Evolutionary conservation across 1,140 invertebrate genomes (phyloP).

Genomic region (Plutomurus gul): DNA sequence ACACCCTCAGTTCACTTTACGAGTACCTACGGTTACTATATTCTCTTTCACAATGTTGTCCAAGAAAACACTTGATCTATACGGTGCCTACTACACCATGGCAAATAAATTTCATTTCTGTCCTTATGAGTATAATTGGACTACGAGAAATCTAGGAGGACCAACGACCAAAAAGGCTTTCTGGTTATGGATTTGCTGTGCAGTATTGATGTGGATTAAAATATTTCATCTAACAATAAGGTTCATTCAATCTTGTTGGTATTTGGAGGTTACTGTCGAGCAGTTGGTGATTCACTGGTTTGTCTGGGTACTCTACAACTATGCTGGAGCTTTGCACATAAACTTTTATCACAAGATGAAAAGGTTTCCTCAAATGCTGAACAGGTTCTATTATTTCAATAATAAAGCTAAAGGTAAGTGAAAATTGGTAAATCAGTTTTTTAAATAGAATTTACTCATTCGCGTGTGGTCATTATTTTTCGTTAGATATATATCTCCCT

Average conservation of each 20-base stretch:
- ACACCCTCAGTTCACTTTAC: neutral
- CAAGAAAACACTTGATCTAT: neutral
- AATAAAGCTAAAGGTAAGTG: neutral
- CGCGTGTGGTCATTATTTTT: too few species aligned
- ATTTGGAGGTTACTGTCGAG: neutral
- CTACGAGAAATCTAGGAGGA: neutral
- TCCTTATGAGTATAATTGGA: slow-evolving; percentile 18
- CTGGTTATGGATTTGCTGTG: neutral
- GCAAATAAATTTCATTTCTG: slow-evolving; percentile 5
- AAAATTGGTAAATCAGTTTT: too few species aligned
- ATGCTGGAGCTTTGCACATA: neutral
- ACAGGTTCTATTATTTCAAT: slow-evolving; percentile 26
- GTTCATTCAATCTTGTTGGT: slow-evolving; percentile 6
- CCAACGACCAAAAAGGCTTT: neutral
- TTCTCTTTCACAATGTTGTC: slow-evolving; percentile 35
- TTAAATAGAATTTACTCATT: too few species aligned
- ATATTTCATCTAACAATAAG: neutral
- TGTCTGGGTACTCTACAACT: neutral
- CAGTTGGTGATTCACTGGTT: slow-evolving; percentile 26
- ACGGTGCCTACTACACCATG: neutral
- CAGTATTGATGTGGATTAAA: slow-evolving; percentile 21
- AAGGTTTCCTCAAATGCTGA: slow-evolving; percentile 17
- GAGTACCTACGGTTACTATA: too few species aligned
- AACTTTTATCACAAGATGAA: slow-evolving; percentile 14
- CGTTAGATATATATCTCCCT: neutral